Evolutionary conservation across 2,113 vertebrate genomes (phyloP).

Genomic region (Ranitomeya imitator): DNA sequence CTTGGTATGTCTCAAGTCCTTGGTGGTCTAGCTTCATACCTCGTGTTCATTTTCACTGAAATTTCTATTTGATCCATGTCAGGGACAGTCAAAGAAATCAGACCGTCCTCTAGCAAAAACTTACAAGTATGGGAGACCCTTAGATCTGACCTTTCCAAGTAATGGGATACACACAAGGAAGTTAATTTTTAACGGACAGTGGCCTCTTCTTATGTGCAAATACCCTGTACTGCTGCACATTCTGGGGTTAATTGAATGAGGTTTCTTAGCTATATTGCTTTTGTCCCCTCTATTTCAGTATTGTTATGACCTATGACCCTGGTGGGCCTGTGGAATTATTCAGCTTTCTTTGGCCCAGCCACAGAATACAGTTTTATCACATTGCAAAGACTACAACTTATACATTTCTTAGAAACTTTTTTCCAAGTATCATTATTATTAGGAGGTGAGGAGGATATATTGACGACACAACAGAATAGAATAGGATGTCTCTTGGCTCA

Average conservation of each 20-base stretch:
- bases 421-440: slow-evolving; percentile 2
- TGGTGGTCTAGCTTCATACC: not conserved
- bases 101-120: too few species aligned
- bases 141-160: not conserved
- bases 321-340: not conserved
- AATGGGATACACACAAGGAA: too few species aligned
- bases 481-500: slow-evolving; percentile 58
- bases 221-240: not conserved
- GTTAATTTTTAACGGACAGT: not conserved
- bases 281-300: not conserved
- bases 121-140: not conserved
- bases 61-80: not conserved
- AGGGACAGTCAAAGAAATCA: not conserved
- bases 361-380: not conserved
- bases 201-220: not conserved
- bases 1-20: not conserved
- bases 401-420: not conserved
- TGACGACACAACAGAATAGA: slow-evolving; percentile 45
- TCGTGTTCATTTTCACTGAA: not conserved
- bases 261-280: not conserved
- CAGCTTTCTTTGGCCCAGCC: not conserved
- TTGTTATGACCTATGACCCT: not conserved
- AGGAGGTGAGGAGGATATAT: slow-evolving; percentile 23
- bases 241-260: not conserved
- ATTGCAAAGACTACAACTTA: too few species aligned